These are phyloP conservation scores for Canis aureus DNA, from an alignment of 2,113 vertebrate species.

Conservation along the genomic window DNA sequence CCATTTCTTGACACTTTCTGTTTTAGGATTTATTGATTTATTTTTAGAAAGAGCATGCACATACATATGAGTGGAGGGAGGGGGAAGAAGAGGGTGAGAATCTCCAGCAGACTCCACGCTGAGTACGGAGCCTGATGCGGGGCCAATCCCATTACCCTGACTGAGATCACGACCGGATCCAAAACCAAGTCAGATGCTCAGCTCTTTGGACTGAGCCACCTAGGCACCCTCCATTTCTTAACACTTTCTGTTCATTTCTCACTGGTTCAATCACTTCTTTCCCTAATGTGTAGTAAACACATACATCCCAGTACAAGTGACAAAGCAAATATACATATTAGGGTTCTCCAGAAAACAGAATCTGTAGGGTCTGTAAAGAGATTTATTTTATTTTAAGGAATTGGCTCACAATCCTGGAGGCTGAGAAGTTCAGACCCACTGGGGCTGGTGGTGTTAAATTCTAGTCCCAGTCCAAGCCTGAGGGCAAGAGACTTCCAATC, in stretches of 20 bases:
- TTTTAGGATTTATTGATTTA: not conserved
- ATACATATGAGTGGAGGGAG: not conserved
- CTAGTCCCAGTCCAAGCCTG: accelerated
- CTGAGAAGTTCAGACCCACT: not conserved
- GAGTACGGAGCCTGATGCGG: not conserved
- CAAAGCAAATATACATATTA: not conserved
- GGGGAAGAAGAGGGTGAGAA: not conserved
- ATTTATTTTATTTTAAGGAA: not conserved
- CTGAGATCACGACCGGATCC: not conserved
- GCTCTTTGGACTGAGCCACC: not conserved
- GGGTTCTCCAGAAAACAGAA: not conserved
- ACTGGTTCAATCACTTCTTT: not conserved
- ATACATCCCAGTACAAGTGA: not conserved
- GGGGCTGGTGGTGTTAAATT: not conserved
- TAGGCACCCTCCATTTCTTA: not conserved
- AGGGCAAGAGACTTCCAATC: not conserved
- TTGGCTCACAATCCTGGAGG: not conserved
- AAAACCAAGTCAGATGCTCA: not conserved
- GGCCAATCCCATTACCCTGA: not conserved
- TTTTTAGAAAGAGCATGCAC: not conserved
- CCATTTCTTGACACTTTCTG: not conserved
- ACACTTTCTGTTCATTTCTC: not conserved
- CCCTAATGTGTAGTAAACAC: not conserved
- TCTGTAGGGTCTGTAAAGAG: not conserved
- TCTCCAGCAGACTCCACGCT: not conserved